A percentile compares a stretch with the other conserved stretches of the same genome.
Conservation (phyloP, 2,797 vertebrate species). For the Psittacula derbiana region DNA sequence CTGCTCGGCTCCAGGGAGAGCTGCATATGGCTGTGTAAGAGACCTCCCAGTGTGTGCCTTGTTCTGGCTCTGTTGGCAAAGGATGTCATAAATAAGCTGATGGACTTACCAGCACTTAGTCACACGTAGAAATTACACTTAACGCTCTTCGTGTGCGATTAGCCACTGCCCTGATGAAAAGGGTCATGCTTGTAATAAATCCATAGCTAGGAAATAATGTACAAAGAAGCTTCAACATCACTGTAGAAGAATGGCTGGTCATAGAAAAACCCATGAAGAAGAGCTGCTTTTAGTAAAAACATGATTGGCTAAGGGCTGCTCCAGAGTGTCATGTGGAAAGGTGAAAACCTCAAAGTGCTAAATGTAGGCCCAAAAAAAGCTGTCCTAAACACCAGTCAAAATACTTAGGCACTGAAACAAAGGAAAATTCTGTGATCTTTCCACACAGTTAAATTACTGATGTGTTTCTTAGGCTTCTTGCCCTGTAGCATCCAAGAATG, state of each 20-base stretch:
- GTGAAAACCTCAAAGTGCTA: not conserved
- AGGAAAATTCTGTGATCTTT: not conserved
- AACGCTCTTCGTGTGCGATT: not conserved
- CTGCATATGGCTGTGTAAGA: not conserved
- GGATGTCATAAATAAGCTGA: not conserved
- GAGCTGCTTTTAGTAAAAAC: not conserved
- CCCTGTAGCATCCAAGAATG: not conserved
- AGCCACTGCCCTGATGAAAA: not conserved
- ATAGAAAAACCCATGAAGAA: not conserved
- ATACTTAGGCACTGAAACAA: not conserved
- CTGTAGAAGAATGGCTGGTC: not conserved
- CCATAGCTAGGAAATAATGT: not conserved
- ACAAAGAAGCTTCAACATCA: not conserved
- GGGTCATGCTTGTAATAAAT: not conserved
- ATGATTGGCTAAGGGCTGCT: not conserved
- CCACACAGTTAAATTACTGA: not conserved
- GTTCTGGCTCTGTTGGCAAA: not conserved
- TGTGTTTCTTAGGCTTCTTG: not conserved
- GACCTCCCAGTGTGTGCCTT: not conserved
- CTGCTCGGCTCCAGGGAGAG: not conserved
- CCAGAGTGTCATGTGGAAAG: not conserved
- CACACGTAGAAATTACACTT: not conserved
- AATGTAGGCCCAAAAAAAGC: not conserved
- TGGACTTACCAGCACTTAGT: not conserved
- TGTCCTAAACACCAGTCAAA: not conserved